Evolutionary conservation across 2,797 vertebrate species (phyloP), one percentile per base, ranked within the genome.

Genomic region (Oreochromis grahami): DNA sequence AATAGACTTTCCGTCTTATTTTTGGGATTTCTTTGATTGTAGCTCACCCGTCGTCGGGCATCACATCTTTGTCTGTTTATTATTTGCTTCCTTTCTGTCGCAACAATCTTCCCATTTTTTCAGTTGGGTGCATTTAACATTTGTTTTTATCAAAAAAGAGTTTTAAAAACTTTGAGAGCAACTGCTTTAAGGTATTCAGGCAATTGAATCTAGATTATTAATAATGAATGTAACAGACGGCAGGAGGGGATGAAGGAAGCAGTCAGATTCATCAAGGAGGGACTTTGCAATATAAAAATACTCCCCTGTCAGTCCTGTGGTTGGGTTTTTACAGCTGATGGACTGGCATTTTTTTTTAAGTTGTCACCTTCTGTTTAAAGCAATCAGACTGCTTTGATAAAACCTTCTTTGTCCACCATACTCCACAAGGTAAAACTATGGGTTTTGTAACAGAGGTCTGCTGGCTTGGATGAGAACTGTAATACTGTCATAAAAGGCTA

Each of bases 1-100:
- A 80, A 80, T 80, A 80, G 36, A 51, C 78, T 38, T 79, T 77
- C 58, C 0, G 7, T 70, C 48, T 19, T 45, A 36, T 79, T 76
- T 53, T 74, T 76, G 7, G 21, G 53, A 5, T 55, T 65, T 48
- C 53, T 34, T 63, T 74, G n/a, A n/a, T 32, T 77, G 17, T 63
- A 53, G 60, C 53, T 17, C 74, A 41, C 13, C 13, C 11, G 56
- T 63, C 15, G 12, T 41, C n/a, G 1, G 26, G 13, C 21, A 4
- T 29, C 26, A 32, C 4, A 5, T 50, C 26, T 19, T 41, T 48
- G 41, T 29, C 15, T 29, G 41, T 48, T 50, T 3, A 48, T 74
- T 32, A n/a, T 32, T 72, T 32, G 15, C 43, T 29, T 72, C 15
- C 10, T 29, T 72, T 72, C 43, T 32, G 26, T 72, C 24, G 19